Evolutionary conservation across 1,140 invertebrate species (phyloP).

Genomic region (Bombus soroeensis): DNA sequence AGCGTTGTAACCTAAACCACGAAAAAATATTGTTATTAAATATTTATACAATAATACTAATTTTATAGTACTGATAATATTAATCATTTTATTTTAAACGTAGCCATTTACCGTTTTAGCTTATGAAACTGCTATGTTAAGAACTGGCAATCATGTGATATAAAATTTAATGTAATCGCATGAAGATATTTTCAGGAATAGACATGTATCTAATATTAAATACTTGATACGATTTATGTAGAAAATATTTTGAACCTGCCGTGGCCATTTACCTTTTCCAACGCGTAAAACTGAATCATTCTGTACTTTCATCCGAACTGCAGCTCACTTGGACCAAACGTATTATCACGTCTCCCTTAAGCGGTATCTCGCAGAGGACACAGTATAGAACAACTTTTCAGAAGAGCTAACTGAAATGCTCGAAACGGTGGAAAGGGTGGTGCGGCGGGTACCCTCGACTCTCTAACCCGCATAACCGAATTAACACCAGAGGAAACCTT

Average conservation of each 20-base stretch:
- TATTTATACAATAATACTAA: no score
- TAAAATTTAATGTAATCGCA: no score
- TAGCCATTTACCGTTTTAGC: no score
- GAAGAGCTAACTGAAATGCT: slow-evolving; percentile 20
- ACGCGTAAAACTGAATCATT: neutral
- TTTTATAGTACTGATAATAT: no score
- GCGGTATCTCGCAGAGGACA: slow-evolving; percentile 12
- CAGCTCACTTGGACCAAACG: neutral
- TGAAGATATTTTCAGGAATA: no score
- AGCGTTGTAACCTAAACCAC: no score
- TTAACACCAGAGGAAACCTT: slow-evolving; percentile 56
- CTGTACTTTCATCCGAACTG: neutral
- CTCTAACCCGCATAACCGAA: slow-evolving; percentile 65
- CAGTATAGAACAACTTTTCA: slow-evolving; percentile 33
- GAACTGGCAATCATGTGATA: no score
- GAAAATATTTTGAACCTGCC: neutral
- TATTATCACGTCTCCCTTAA: slow-evolving; percentile 25
- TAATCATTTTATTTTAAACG: no score
- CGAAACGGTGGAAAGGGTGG: slow-evolving; percentile 14
- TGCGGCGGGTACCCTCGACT: slow-evolving; percentile 1
- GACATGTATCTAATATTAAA: neutral
- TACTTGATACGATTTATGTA: neutral
- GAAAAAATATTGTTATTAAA: no score
- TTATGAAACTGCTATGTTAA: no score
- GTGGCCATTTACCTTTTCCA: neutral